Conservation (phyloP, 2,888 invertebrate species). For the Tipula unca region DNA sequence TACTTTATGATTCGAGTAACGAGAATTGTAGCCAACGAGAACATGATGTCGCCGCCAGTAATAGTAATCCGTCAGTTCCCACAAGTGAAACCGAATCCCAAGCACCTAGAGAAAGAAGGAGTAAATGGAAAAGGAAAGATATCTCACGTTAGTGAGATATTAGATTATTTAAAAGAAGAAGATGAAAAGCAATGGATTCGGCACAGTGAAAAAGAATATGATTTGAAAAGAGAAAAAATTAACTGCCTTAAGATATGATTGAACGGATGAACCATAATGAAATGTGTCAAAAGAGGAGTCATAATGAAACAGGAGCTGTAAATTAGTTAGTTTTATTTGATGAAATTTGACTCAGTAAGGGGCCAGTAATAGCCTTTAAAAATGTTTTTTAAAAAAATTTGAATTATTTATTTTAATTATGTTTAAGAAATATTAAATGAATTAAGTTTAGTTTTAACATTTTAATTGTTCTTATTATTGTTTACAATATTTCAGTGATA, state of each 20-base stretch:
- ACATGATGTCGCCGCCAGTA: neutral
- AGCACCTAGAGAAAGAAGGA: neutral
- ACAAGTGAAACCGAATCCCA: no score
- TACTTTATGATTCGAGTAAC: neutral
- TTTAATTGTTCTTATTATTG: no score
- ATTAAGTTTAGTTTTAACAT: no score
- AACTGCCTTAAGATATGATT: no score
- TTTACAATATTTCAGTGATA: no score
- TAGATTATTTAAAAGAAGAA: neutral
- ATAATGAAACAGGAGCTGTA: no score
- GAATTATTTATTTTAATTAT: no score
- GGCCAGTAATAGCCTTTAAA: no score
- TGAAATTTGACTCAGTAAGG: no score
- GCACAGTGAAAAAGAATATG: neutral
- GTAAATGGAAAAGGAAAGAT: neutral
- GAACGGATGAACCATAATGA: neutral
- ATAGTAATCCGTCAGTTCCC: no score
- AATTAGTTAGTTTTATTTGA: neutral
- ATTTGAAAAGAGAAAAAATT: neutral
- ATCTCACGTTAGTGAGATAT: neutral
- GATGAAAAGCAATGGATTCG: neutral
- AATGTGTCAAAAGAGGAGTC: no score
- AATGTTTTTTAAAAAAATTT: neutral
- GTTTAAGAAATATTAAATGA: no score
- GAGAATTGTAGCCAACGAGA: neutral